A percentile compares a stretch with the other conserved stretches of the same genome.
phyloP scores from a whole-genome alignment of 2,797 vertebrate genomes.

The Parambassis ranga region DNA sequence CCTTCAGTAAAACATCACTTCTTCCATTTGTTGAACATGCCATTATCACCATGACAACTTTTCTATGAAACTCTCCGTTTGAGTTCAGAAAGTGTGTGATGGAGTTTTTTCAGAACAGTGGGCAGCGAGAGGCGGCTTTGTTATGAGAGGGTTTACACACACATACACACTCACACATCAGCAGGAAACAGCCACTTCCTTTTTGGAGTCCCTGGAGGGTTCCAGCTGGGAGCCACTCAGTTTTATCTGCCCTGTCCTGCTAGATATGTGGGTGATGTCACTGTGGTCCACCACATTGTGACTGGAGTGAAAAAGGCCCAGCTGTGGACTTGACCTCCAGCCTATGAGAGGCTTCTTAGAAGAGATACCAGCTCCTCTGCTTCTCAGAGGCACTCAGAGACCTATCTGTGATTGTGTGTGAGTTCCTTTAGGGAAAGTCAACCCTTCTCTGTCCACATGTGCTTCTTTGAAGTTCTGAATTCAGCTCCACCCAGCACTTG shows the following conservation, averaged over 20 bases:
- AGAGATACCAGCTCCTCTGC: conserved; percentile 56
- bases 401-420: conserved; percentile 20
- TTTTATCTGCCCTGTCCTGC: conserved; percentile 38
- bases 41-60: conserved; percentile 3
- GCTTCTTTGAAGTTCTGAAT: conserved; percentile 61
- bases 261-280: conserved; percentile 58
- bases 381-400: conserved; percentile 27
- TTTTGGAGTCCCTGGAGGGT: conserved; percentile 41
- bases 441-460: conserved; percentile 46
- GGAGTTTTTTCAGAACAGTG: conserved; percentile 43
- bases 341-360: conserved; percentile 47
- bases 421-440: conserved; percentile 40
- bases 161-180: conserved; percentile 71
- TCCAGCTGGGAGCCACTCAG: conserved; percentile 40
- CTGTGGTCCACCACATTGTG: conserved; percentile 31
- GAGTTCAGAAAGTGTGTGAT: conserved; percentile 1
- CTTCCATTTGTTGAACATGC: conserved; percentile 19
- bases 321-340: conserved; percentile 55
- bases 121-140: conserved; percentile 49
- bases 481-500: conserved; percentile 46
- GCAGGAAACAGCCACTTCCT: conserved; percentile 80
- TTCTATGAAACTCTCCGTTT: not conserved
- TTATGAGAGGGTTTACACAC: conserved; percentile 55
- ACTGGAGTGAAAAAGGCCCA: conserved; percentile 47
- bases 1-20: not conserved